Conservation (phyloP, 2,888 invertebrate species). For the Eupithecia vulgata region DNA sequence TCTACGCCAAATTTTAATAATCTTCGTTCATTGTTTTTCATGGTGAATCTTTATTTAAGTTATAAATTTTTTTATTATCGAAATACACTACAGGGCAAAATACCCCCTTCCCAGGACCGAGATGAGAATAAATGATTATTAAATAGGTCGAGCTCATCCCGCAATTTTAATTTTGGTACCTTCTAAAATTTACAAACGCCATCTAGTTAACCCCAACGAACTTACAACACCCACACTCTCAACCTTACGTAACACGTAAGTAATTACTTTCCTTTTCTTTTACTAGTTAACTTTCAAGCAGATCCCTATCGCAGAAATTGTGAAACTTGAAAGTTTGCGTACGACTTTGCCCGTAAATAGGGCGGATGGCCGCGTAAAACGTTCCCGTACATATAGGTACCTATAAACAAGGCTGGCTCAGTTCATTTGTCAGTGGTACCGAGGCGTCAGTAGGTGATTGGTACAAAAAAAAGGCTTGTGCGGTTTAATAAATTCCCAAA, state of each 20-base stretch:
- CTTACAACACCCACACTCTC: neutral
- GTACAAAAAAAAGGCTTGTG: neutral
- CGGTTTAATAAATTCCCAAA: no score
- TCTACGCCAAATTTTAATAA: no score
- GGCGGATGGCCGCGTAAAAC: slow-evolving; percentile 56
- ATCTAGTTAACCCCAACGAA: neutral
- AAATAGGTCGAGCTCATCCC: no score
- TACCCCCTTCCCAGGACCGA: no score
- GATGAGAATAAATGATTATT: no score
- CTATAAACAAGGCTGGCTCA: slow-evolving; percentile 66
- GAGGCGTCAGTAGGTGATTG: slow-evolving; percentile 29
- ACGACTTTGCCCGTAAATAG: slow-evolving; percentile 37
- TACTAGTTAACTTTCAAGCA: slow-evolving; percentile 9
- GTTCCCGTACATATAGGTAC: slow-evolving; percentile 50
- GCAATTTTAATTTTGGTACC: no score
- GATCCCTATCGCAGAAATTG: slow-evolving; percentile 12
- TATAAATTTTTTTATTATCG: no score
- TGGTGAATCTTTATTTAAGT: no score
- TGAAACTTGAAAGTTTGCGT: slow-evolving; percentile 27
- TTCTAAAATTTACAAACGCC: neutral
- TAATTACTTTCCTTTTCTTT: neutral
- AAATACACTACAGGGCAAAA: no score
- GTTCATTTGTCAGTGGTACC: slow-evolving; percentile 72
- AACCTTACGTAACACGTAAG: slow-evolving; percentile 10
- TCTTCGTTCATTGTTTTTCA: no score